phyloP scores from a whole-genome alignment of 2,113 vertebrate species.

The Cyanoderma ruficeps region DNA sequence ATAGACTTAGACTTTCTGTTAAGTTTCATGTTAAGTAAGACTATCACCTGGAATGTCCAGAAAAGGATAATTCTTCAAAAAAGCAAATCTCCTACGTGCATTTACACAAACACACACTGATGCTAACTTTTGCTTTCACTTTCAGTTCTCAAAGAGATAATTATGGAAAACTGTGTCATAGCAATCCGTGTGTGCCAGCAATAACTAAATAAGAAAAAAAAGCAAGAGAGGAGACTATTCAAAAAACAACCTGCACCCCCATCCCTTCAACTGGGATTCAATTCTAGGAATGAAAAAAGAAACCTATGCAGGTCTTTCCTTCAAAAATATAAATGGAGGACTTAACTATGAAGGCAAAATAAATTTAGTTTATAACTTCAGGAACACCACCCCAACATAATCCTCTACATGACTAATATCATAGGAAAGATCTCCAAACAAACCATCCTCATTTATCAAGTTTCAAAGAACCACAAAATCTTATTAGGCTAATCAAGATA shows the following conservation, averaged over 20 bases:
- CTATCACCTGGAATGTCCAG: neutral
- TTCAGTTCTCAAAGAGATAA: neutral
- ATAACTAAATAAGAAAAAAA: neutral
- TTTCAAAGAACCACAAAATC: neutral
- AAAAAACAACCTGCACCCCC: neutral
- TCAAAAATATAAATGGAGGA: neutral
- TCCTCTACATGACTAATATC: neutral
- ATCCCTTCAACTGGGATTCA: neutral
- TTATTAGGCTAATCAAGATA: neutral
- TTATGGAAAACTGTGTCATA: neutral
- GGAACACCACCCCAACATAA: neutral
- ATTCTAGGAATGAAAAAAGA: neutral
- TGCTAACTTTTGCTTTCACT: neutral
- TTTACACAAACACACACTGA: neutral
- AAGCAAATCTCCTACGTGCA: neutral
- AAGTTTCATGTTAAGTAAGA: neutral
- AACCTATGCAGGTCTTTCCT: neutral
- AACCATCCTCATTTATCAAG: neutral
- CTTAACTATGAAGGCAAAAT: neutral
- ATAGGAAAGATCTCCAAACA: neutral
- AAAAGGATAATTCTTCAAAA: neutral
- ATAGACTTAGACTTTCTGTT: neutral
- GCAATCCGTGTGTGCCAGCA: neutral
- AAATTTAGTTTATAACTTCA: neutral
- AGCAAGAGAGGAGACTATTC: neutral